Conservation (phyloP, 2,888 invertebrate species). For the Melolontha melolontha region DNA sequence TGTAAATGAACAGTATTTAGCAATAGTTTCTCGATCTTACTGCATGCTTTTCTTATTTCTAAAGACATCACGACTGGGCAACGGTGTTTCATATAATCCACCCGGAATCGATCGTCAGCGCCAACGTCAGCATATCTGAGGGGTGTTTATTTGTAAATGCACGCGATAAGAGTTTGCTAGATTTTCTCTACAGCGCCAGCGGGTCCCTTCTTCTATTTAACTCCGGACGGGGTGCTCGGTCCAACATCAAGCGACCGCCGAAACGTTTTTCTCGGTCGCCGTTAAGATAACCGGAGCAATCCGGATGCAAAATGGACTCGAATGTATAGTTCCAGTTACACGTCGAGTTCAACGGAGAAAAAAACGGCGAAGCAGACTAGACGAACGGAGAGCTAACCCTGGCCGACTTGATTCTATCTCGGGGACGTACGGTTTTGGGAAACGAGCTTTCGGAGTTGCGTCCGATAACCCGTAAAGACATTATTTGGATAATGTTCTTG, state of each 20-base stretch:
- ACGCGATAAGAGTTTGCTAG: constrained; percentile 48
- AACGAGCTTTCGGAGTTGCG: constrained; percentile 48
- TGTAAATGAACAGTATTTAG: too few relatives aligned
- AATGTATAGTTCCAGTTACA: constrained; percentile 26
- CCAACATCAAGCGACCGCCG: constrained; percentile 51
- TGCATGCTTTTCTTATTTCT: too few relatives aligned
- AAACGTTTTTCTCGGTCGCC: constrained; percentile 52
- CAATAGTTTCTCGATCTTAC: too few relatives aligned
- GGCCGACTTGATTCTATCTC: constrained; percentile 49
- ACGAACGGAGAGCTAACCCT: constrained; percentile 32
- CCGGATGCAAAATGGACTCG: constrained; percentile 54
- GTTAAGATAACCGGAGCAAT: constrained; percentile 51
- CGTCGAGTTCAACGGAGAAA: constrained; percentile 17
- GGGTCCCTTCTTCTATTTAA: constrained; percentile 29
- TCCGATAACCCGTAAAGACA: constrained; percentile 55
- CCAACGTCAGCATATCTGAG: constrained; percentile 47
- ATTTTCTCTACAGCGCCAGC: constrained; percentile 19
- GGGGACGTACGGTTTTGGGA: constrained; percentile 46
- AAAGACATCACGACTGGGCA: not conserved
- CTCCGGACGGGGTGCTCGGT: constrained; percentile 40
- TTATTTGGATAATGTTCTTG: constrained; percentile 50
- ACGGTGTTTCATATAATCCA: constrained; percentile 36
- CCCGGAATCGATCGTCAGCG: constrained; percentile 49
- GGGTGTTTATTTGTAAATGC: constrained; percentile 56
- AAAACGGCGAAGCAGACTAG: constrained; percentile 4